Evolutionary conservation across 2,888 invertebrate species (phyloP).

Genomic region (Sicus ferrugineus): DNA sequence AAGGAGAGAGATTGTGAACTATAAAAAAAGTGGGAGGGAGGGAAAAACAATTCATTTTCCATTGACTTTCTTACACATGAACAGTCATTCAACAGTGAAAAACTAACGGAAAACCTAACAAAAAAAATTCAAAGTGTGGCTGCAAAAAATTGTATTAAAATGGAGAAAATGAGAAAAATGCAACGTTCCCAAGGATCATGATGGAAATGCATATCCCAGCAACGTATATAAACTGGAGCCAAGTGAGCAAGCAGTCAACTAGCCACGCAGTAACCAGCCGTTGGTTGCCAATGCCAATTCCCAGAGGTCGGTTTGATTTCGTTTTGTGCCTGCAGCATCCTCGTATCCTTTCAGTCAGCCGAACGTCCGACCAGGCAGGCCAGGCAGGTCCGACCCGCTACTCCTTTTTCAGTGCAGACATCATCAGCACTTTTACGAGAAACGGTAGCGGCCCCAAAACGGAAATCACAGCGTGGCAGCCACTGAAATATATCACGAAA

Average conservation of each 20-base stretch:
- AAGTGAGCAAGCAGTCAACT: neutral
- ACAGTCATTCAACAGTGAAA: neutral
- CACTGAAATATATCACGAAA: conserved; percentile 25
- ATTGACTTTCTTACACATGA: conserved; percentile 25
- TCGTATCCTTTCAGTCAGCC: neutral
- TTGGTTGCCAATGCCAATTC: conserved; percentile 30
- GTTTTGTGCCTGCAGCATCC: conserved; percentile 10
- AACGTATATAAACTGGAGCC: neutral
- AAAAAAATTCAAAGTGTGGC: conserved; percentile 18
- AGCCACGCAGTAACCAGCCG: neutral
- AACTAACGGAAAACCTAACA: neutral
- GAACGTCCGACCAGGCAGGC: neutral
- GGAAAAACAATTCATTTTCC: conserved; percentile 31
- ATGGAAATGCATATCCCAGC: conserved; percentile 2
- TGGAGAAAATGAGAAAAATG: conserved; percentile 4
- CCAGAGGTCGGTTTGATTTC: conserved; percentile 31
- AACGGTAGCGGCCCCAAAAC: conserved; percentile 23
- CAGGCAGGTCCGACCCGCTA: too few species aligned
- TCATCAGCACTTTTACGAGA: conserved; percentile 12
- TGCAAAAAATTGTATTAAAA: neutral
- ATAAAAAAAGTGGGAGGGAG: neutral
- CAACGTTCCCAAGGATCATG: neutral
- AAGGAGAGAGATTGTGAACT: neutral
- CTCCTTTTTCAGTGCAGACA: neutral
- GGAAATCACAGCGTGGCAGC: conserved; percentile 28